phyloP scores from a whole-genome alignment of 2,888 invertebrate species.

The Schizaphis graminum region DNA sequence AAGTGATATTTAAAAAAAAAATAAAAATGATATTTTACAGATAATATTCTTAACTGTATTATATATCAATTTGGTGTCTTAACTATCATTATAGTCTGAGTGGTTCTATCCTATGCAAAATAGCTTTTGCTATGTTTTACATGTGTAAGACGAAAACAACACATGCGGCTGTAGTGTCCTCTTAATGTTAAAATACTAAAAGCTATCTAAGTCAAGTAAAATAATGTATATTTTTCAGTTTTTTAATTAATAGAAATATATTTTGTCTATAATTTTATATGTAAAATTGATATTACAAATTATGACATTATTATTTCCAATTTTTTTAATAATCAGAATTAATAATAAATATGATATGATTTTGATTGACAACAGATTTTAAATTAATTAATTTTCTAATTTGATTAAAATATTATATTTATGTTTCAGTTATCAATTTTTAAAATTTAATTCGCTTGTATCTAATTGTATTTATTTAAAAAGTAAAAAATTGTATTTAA shows the following conservation, averaged over 20 bases:
- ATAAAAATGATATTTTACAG: too few relatives aligned
- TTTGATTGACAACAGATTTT: not conserved
- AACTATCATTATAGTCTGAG: too few relatives aligned
- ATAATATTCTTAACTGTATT: too few relatives aligned
- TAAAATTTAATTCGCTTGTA: not conserved
- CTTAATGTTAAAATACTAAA: not conserved
- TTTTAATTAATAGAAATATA: not conserved
- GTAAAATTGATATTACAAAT: not conserved
- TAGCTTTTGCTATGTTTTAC: too few relatives aligned
- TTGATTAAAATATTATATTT: not conserved
- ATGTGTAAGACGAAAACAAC: too few relatives aligned
- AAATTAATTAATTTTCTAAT: not conserved
- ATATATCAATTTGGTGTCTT: too few relatives aligned
- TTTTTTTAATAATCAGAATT: not conserved
- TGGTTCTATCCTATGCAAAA: too few relatives aligned
- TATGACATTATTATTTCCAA: not conserved
- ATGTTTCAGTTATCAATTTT: not conserved
- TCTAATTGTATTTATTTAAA: not conserved
- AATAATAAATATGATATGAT: not conserved
- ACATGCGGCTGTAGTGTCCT: too few relatives aligned
- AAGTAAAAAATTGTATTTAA: not conserved
- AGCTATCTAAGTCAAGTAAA: not conserved
- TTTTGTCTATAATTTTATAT: not conserved
- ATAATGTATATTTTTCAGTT: not conserved
- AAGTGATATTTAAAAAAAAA: too few relatives aligned